A percentile compares a stretch with the other conserved stretches of the same genome.
Evolutionary conservation across 1,140 invertebrate species (phyloP).

Genomic region (Agraylea sexmaculata): DNA sequence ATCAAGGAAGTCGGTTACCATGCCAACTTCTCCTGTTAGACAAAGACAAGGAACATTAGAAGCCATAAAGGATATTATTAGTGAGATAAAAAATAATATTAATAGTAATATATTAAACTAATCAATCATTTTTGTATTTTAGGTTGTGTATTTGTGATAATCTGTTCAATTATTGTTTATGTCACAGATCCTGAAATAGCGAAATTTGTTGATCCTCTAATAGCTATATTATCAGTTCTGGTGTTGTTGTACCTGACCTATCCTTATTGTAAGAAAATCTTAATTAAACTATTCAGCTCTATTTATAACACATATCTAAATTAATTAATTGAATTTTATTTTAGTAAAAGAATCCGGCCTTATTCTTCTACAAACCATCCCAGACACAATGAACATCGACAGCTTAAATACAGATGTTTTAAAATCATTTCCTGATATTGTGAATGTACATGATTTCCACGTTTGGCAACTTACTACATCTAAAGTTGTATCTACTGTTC

Average conservation of each 20-base stretch:
- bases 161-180: constrained; percentile 51
- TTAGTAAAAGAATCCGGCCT: constrained; percentile 65
- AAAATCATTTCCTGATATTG: constrained; percentile 61
- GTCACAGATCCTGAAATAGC: constrained; percentile 46
- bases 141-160: constrained; percentile 55
- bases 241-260: constrained; percentile 53
- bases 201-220: constrained; percentile 59
- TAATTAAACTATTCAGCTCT: background rate
- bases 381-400: constrained; percentile 63
- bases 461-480: constrained; percentile 64
- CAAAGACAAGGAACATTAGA: constrained; percentile 39
- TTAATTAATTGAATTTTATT: constrained; percentile 22
- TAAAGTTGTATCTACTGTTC: constrained; percentile 60
- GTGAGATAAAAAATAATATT: constrained; percentile 22
- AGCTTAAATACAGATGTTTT: constrained; percentile 50
- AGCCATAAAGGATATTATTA: constrained; percentile 49
- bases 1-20: constrained; percentile 19
- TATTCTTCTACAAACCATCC: constrained; percentile 71
- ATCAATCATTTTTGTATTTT: constrained; percentile 24
- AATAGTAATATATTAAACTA: too few relatives aligned
- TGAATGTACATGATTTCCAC: constrained; percentile 71
- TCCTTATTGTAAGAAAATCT: constrained; percentile 54
- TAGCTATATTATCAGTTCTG: constrained; percentile 54
- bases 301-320: too few relatives aligned
- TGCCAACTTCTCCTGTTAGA: constrained; percentile 27